A percentile compares a stretch with the other conserved stretches of the same genome.
These are phyloP conservation scores for Clarias platycephalus DNA, from an alignment of 2,797 vertebrate genomes.

Conservation along the genomic window DNA sequence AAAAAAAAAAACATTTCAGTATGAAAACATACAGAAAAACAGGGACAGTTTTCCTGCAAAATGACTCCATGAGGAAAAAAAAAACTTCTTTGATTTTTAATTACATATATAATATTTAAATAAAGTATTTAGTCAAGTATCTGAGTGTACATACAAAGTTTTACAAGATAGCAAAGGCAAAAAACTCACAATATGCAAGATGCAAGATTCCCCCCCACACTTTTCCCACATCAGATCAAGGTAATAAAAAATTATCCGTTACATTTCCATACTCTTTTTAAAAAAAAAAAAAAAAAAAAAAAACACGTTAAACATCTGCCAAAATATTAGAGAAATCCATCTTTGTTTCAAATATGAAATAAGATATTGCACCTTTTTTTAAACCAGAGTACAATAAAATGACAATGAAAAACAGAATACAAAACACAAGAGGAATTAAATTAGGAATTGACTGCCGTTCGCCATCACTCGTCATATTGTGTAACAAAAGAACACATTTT, in stretches of 20 bases:
- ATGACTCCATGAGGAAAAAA: conserved; percentile 84
- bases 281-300: conserved; percentile 60
- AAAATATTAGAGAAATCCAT: conserved; percentile 80
- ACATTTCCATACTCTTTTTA: conserved; percentile 73
- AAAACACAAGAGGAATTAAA: conserved; percentile 81
- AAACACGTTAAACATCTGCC: conserved; percentile 81
- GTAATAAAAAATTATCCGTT: conserved; percentile 79
- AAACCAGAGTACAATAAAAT: conserved; percentile 83
- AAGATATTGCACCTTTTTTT: conserved; percentile 85
- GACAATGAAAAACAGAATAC: conserved; percentile 81
- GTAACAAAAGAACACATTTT: conserved; percentile 78
- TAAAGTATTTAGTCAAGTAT: conserved; percentile 94
- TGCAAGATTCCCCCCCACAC: conserved; percentile 45
- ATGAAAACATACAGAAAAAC: conserved; percentile 85
- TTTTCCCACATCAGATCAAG: conserved; percentile 74
- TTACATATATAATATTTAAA: conserved; percentile 84
- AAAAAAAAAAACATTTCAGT: conserved; percentile 76
- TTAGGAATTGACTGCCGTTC: conserved; percentile 75
- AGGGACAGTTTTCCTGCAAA: conserved; percentile 84
- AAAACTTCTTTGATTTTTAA: conserved; percentile 74
- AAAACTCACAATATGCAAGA: conserved; percentile 75
- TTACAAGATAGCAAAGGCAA: conserved; percentile 83
- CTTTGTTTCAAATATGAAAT: conserved; percentile 85
- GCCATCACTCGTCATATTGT: conserved; percentile 69
- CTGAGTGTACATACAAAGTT: conserved; percentile 83